Percentiles rank a stretch among this genome's conserved stretches.
Evolutionary conservation across 23 tunicate species (phyloP).

Genomic region (Styela plicata): DNA sequence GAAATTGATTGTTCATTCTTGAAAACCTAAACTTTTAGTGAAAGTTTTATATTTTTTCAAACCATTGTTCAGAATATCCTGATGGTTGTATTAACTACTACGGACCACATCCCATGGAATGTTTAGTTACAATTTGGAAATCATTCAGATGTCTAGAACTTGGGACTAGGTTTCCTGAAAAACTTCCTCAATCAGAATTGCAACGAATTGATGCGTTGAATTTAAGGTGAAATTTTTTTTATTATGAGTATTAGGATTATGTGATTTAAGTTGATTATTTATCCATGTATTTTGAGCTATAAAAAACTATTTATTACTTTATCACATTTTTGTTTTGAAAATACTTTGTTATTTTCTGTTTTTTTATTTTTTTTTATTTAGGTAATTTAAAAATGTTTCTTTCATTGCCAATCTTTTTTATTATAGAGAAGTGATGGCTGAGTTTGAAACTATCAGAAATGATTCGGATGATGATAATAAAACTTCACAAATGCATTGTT

Average conservation of each 20-base stretch:
- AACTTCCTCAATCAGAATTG: neutral
- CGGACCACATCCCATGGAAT: constrained; percentile 9
- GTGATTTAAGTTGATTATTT: too few relatives aligned
- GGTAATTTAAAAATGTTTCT: too few relatives aligned
- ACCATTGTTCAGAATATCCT: neutral
- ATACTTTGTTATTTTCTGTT: too few relatives aligned
- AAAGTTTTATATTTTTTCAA: neutral
- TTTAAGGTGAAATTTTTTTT: too few relatives aligned
- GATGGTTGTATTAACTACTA: constrained; percentile 6
- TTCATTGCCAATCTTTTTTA: too few relatives aligned
- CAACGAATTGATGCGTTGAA: neutral
- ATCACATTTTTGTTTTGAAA: too few relatives aligned
- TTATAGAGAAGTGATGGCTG: neutral
- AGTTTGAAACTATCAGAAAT: neutral
- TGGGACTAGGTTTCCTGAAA: constrained; percentile 2
- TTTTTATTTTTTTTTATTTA: too few relatives aligned
- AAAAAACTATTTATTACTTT: too few relatives aligned
- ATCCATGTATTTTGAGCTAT: too few relatives aligned
- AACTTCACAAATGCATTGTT: constrained; percentile 18
- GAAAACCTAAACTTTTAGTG: too few relatives aligned
- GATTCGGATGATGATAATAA: constrained; percentile 14
- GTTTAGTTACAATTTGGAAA: constrained; percentile 11
- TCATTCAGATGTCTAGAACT: neutral
- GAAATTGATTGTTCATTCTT: too few relatives aligned
- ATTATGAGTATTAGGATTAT: too few relatives aligned